Evolutionary conservation across 2,888 invertebrate species (phyloP), one percentile per base, ranked within the genome.

Genomic region (Pinctada fucata): DNA sequence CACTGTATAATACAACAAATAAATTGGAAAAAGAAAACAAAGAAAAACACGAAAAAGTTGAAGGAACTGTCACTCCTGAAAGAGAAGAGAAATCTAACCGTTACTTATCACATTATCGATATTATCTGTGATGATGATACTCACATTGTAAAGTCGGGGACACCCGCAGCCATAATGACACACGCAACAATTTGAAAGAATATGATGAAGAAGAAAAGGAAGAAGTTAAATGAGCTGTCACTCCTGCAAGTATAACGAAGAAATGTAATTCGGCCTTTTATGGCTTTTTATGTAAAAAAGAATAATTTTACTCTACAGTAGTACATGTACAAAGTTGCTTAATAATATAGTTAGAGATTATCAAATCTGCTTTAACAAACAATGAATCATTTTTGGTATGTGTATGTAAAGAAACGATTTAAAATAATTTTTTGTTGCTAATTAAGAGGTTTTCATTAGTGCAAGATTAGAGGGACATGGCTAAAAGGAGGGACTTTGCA

Each of bases 11-110:
- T 93, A 50, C 97, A 96, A 77, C 98, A 95, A 79, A 98, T 94
- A 91, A 92, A 92, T 90, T 93, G 93, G 85, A 92, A 91, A 86
- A 91, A 96, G 94, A 99, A 99, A 89, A 99, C 96, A 93, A 99
- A 98, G 95, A 99, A 99, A 94, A 98, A 99, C 76, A 99, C 97
- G 97, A 99, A 99, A 93, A 99, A 99, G 93, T 99, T 99, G 94
- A 99, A 98, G 2, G 99, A 99, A 88, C 98, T 99, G 94, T 99
- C 99, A 91, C 96, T 97, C 91, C 99, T 96, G 93, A 84, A 90
- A 86, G 79, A 82, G 82, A 76, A 66, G 58, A 82, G 75, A 66
- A n/a, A 68, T 58, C 63, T 74, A 8, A 72, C 48, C 69, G 50
- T 3, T 13, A 48, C 58, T 52, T 48, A 65, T 49, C 4, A 13